These are phyloP conservation scores for Ormia ochracea DNA, from an alignment of 2,888 invertebrate species.

Conservation along the genomic window DNA sequence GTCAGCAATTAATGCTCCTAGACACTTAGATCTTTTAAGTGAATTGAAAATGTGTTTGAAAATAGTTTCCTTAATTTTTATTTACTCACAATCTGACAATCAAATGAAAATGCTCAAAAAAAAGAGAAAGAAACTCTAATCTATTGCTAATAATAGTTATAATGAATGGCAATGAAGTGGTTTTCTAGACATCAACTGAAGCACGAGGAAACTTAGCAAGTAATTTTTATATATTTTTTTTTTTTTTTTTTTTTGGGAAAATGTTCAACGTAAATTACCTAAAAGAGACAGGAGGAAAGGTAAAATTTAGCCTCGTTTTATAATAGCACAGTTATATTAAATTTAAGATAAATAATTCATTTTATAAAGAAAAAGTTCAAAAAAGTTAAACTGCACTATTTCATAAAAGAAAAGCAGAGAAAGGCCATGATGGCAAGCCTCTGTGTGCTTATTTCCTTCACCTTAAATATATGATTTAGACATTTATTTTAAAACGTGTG, in stretches of 20 bases:
- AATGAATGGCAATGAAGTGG: conserved; percentile 36
- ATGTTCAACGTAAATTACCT: conserved; percentile 30
- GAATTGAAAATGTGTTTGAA: conserved; percentile 27
- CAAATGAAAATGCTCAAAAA: not conserved
- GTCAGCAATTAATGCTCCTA: conserved; percentile 1
- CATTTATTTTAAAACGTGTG: conserved; percentile 18
- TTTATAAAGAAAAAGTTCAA: conserved; percentile 24
- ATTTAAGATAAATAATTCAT: conserved; percentile 12
- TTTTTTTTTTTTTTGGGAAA: too few relatives aligned
- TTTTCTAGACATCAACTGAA: conserved; percentile 20
- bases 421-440: too few relatives aligned
- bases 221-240: not conserved
- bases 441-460: not conserved
- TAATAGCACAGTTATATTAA: conserved; percentile 6
- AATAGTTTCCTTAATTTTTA: not conserved
- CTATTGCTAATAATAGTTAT: conserved; percentile 1
- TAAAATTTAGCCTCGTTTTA: conserved; percentile 9
- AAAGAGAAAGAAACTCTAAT: conserved; percentile 1
- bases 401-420: not conserved
- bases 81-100: not conserved
- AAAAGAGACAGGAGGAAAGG: conserved; percentile 35
- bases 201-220: conserved; percentile 22
- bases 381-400: conserved; percentile 25
- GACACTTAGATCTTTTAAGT: conserved; percentile 1
- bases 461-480: conserved; percentile 18